Conservation (phyloP, 1,140 invertebrate species). For the Dreissena polymorpha region DNA sequence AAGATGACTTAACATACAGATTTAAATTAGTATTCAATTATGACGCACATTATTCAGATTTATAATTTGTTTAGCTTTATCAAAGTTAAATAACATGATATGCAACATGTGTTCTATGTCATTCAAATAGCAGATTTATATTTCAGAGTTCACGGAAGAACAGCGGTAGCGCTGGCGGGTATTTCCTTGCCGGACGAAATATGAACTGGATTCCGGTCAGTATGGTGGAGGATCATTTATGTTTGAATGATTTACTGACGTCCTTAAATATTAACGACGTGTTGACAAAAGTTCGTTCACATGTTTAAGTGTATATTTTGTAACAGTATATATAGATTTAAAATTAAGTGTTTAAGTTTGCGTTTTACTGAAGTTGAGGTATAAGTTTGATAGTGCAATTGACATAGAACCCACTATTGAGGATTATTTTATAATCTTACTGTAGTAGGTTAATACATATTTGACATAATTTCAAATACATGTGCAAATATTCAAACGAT, state of each 20-base stretch:
- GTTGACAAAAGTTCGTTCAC: too few species aligned
- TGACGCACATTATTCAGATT: background rate
- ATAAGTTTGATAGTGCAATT: too few species aligned
- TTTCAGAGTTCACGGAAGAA: slow-evolving; percentile 75
- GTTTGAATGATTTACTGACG: too few species aligned
- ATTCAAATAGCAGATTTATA: background rate
- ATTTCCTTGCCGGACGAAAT: slow-evolving; percentile 77
- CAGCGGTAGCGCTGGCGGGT: slow-evolving; percentile 76
- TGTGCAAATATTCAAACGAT: background rate
- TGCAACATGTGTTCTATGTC: background rate
- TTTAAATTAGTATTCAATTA: background rate
- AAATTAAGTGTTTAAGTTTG: too few species aligned
- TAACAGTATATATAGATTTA: too few species aligned
- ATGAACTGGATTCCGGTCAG: slow-evolving; percentile 78
- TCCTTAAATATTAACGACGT: too few species aligned
- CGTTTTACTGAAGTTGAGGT: too few species aligned
- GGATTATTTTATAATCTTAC: background rate
- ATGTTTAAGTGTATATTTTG: too few species aligned
- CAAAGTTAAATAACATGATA: background rate
- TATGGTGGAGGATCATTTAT: background rate
- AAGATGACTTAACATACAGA: background rate
- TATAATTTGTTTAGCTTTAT: background rate
- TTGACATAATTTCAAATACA: background rate
- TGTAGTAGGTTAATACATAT: background rate
- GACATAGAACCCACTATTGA: background rate